These are phyloP conservation scores for Colletes latitarsis DNA, from an alignment of 1,140 invertebrate species.

Conservation along the genomic window DNA sequence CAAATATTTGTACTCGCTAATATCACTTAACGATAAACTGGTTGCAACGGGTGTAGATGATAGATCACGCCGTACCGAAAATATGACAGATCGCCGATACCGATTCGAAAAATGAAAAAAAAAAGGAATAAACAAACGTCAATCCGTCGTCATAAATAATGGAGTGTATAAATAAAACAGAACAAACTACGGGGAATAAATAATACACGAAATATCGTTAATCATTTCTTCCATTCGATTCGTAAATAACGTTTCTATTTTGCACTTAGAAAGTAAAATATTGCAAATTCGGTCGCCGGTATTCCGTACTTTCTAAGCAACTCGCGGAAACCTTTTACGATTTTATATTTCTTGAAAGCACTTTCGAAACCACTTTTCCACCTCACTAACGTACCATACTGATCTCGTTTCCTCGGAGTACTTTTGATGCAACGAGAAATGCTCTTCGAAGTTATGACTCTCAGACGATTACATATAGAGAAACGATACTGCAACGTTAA, in stretches of 20 bases:
- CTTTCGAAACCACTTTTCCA: slow-evolving; percentile 57
- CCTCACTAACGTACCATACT: slow-evolving; percentile 43
- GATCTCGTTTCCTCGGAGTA: slow-evolving; percentile 49
- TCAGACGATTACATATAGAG: background rate
- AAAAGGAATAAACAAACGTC: slow-evolving; percentile 29
- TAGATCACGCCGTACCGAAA: slow-evolving; percentile 35
- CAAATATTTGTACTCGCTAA: background rate
- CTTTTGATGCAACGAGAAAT: slow-evolving; percentile 39
- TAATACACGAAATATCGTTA: background rate
- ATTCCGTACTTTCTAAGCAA: slow-evolving; percentile 10
- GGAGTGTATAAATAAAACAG: slow-evolving; percentile 15
- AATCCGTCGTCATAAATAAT: slow-evolving; percentile 24
- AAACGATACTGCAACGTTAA: background rate
- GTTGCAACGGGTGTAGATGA: slow-evolving; percentile 6
- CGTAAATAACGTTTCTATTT: slow-evolving; percentile 4
- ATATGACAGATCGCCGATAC: slow-evolving; percentile 36
- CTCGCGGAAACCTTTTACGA: slow-evolving; percentile 7
- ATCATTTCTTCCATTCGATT: background rate
- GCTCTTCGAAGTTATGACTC: slow-evolving; percentile 8
- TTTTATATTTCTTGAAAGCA: slow-evolving; percentile 29
- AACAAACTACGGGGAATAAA: background rate
- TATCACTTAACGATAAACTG: slow-evolving; percentile 4
- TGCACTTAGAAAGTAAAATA: background rate
- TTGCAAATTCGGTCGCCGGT: background rate
- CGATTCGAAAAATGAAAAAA: slow-evolving; percentile 11